Evolutionary conservation across 2,888 invertebrate genomes (phyloP).

Genomic region (Drosophila prolongata): DNA sequence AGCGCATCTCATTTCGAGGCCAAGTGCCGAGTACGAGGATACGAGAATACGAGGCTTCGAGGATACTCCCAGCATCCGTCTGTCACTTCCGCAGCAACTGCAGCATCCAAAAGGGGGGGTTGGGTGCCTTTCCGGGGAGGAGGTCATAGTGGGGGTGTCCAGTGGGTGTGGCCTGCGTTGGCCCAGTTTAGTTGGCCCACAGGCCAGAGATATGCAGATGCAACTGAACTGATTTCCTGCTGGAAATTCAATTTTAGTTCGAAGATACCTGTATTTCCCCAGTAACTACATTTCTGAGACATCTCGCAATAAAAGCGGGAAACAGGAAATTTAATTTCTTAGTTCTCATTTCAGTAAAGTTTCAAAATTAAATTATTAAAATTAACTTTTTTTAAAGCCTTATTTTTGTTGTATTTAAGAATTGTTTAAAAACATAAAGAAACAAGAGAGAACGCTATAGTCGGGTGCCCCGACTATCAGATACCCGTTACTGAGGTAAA

Average conservation of each 20-base stretch:
- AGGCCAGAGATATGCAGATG: constrained; percentile 13
- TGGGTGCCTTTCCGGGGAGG: not conserved
- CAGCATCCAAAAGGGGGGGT: constrained; percentile 11
- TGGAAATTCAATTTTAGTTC: constrained; percentile 8
- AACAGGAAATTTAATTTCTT: not conserved
- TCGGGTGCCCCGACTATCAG: too few species aligned
- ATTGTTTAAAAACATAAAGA: too few species aligned
- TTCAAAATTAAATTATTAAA: too few species aligned
- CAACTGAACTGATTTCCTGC: constrained; percentile 9
- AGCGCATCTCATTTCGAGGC: constrained; percentile 77
- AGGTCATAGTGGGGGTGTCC: constrained; percentile 17
- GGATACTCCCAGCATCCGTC: constrained; percentile 50
- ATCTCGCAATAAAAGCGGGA: not conserved
- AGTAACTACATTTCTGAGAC: not conserved
- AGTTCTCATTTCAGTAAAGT: too few species aligned
- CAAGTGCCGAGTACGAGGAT: constrained; percentile 59
- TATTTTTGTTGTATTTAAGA: too few species aligned
- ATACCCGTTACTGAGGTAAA: too few species aligned
- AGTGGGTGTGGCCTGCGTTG: constrained; percentile 54
- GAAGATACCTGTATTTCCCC: not conserved
- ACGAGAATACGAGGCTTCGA: constrained; percentile 35
- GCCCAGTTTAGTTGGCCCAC: constrained; percentile 38
- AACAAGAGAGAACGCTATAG: too few species aligned
- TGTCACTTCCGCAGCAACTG: constrained; percentile 59
- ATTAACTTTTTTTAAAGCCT: too few species aligned